A percentile compares a stretch with the other conserved stretches of the same genome.
Evolutionary conservation across 2,888 invertebrate species (phyloP).

Genomic region (Eupithecia pulchellata): DNA sequence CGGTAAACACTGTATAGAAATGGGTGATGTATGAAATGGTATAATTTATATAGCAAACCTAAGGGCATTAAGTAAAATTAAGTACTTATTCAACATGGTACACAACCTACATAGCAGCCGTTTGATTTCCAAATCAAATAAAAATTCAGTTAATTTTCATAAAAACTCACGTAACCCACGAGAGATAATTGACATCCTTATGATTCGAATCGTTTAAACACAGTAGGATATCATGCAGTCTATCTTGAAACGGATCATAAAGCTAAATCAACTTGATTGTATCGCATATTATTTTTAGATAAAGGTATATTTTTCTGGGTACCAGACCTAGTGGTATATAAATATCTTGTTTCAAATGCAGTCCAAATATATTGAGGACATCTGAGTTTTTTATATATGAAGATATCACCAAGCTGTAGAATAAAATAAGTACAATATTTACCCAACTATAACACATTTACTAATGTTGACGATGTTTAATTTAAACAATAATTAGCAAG

Average conservation of each 20-base stretch:
- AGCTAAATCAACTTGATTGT: neutral
- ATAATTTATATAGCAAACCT: too few relatives aligned
- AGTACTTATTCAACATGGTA: constrained; percentile 48
- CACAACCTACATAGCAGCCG: constrained; percentile 60
- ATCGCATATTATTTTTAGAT: neutral
- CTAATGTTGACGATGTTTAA: neutral
- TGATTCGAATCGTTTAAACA: neutral
- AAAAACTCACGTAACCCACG: constrained; percentile 30
- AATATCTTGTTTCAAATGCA: neutral
- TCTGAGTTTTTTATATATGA: neutral
- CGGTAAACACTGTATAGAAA: too few relatives aligned
- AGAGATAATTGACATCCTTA: constrained; percentile 52
- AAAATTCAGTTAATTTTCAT: constrained; percentile 41
- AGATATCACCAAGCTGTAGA: neutral
- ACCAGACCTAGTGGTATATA: neutral
- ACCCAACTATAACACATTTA: neutral
- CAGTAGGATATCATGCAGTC: neutral
- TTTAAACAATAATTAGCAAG: neutral
- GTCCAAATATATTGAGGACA: neutral
- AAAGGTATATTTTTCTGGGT: too few relatives aligned
- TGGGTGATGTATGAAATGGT: neutral
- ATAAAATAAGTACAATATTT: constrained; percentile 4
- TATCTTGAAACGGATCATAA: neutral
- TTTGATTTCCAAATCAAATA: constrained; percentile 37
- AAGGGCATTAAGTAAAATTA: constrained; percentile 45